A percentile compares a stretch with the other conserved stretches of the same genome.
Evolutionary conservation across 2,113 vertebrate species (phyloP).

Genomic region (Rhizomys pruinosus): DNA sequence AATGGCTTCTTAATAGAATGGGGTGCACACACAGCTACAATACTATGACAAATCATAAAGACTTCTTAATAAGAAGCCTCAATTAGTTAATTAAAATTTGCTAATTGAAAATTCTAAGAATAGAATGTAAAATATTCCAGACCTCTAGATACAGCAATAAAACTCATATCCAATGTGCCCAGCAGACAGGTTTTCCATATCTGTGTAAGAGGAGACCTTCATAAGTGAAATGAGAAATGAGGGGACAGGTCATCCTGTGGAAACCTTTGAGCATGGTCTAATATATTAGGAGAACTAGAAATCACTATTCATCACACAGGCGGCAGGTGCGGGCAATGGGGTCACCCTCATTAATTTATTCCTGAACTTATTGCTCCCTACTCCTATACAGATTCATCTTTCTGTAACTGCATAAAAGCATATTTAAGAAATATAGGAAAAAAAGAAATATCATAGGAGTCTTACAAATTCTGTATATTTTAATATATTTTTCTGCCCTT

Average conservation of each 20-base stretch:
- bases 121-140: slow-evolving; percentile 74
- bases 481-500: not conserved
- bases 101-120: slow-evolving; percentile 80
- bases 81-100: slow-evolving; percentile 82
- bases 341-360: slow-evolving; percentile 61
- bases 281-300: slow-evolving; percentile 33
- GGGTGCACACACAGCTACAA: slow-evolving; percentile 62
- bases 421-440: slow-evolving; percentile 17
- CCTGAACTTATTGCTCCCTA: not conserved
- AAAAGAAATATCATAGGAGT: not conserved
- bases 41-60: slow-evolving; percentile 77
- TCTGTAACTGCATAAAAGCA: not conserved
- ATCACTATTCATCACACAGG: slow-evolving; percentile 51
- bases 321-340: slow-evolving; percentile 26
- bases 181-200: slow-evolving; percentile 36
- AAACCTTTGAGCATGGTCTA: slow-evolving; percentile 24
- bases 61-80: slow-evolving; percentile 75
- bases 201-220: slow-evolving; percentile 9
- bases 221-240: slow-evolving; percentile 59
- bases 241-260: slow-evolving; percentile 51
- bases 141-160: slow-evolving; percentile 71
- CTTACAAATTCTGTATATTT: slow-evolving; percentile 24
- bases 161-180: slow-evolving; percentile 39
- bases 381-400: not conserved
- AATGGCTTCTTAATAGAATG: slow-evolving; percentile 80